Evolutionary conservation across 2,888 invertebrate species (phyloP).

Genomic region (Trachelus troglodyta): DNA sequence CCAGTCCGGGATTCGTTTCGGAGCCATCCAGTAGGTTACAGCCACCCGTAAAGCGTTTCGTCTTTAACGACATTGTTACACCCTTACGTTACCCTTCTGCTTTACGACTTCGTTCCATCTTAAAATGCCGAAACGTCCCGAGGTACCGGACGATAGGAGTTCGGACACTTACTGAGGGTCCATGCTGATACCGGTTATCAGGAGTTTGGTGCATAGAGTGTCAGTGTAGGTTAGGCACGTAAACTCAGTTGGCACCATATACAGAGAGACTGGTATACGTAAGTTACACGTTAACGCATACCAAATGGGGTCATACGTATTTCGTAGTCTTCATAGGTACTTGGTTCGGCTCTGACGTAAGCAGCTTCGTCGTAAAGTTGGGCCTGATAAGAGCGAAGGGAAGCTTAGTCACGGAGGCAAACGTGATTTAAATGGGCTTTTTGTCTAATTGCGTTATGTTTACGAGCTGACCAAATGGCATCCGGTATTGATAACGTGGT

Average conservation of each 20-base stretch:
- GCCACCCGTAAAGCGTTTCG: slow-evolving; percentile 24
- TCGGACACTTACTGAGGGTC: background rate
- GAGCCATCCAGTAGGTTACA: slow-evolving; percentile 20
- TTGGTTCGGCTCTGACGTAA: no score
- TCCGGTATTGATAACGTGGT: slow-evolving; percentile 5
- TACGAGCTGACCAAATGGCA: slow-evolving; percentile 39
- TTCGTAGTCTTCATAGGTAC: no score
- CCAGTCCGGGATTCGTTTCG: slow-evolving; percentile 29
- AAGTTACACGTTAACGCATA: no score
- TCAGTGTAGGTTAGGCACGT: no score
- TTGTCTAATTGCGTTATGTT: slow-evolving; percentile 54
- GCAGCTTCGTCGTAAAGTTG: background rate
- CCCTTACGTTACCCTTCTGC: slow-evolving; percentile 38
- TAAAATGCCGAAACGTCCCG: background rate
- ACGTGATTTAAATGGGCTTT: slow-evolving; percentile 49
- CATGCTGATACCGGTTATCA: background rate
- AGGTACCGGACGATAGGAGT: background rate
- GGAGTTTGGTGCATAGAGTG: no score
- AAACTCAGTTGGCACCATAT: no score
- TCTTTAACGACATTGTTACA: slow-evolving; percentile 26
- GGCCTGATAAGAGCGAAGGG: background rate
- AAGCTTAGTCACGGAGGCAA: slow-evolving; percentile 11
- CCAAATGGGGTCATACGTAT: background rate
- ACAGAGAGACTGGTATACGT: no score
- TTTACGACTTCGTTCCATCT: slow-evolving; percentile 39